Base-by-base conservation (phyloP, 2,113 vertebrate genomes). In the western clawed frog (Xenopus tropicalis) region DNA sequence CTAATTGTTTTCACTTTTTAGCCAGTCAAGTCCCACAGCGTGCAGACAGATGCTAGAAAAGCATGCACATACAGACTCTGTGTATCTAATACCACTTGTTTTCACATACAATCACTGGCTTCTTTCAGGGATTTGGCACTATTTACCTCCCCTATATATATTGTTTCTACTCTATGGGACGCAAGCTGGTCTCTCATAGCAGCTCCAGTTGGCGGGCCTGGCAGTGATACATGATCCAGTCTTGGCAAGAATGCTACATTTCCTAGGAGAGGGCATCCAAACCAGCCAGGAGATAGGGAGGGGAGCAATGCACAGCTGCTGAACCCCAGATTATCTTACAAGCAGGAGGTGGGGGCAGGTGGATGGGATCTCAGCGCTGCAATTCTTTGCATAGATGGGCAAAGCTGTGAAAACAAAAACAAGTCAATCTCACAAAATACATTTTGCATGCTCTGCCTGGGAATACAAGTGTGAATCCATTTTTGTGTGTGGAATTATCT, bases 261-360 rank as follows among this genome's bases (percentile, higher is more conserved):
- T 75, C 66, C 44, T 69, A 43, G 72, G 58, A 57, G 66, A 69
- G 72, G 65, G 58, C 64, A 69, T 75, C 72, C 65, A 62, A 74
- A 75, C 68, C 72, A 69, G 72, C 25, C 46, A 24, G 20, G 46
- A 57, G 21, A 52, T 69, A 42, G 58, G 57, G 72, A 75, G 66
- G 72, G 44, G 46, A 69, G 72, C 58, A 61, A 68, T 75, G 65
- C 57, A 69, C 72, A 69, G 72, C 72, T 69, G 57, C 72, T 62
- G 66, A 75, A 62, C 72, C 72, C 72, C 43, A 69, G 67, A 74
- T 69, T 75, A 75, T 75, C 46, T 68, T 75, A 75, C 72, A 67
- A 54, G 66, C 14, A 75, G 72, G 46, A 68, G 65, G 44, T 44
- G 24, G 58, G 21, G 56, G 66, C 22, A 43, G 63, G 57, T 22